Base-by-base conservation (phyloP, 2,113 vertebrate species). In the Tympanuchus pallidicinctus region DNA sequence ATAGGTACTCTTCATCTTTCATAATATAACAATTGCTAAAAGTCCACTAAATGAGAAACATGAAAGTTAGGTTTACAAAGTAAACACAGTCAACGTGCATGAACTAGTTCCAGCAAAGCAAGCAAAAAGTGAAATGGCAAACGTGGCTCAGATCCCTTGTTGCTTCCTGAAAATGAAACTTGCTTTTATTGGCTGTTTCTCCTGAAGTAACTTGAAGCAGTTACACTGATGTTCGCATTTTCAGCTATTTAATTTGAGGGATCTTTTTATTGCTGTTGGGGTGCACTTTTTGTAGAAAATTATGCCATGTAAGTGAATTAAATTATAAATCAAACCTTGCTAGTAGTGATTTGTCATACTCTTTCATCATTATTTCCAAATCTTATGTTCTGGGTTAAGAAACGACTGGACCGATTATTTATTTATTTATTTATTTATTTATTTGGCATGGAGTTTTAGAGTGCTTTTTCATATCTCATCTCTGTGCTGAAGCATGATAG, bases 21-120 rank as follows among this genome's bases (percentile, higher is more conserved):
- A 64, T 88, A 88, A 77, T 60, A 3, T 4, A 91, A 82, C 79
- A 94, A 72, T 92, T 91, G 76, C 85, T 94, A 76, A 81, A 92
- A 95, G 79, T 88, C 57, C 57, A 27, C 32, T 78, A 34, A 89
- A 86, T n/a, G 85, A 27, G 90, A 92, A 92, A 95, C 86, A 90
- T 95, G 61, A 40, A 92, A 88, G 90, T 81, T 71, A 74, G 72
- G 76, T 83, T 96, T 94, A 72, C 95, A 92, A 94, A 83, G 32
- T 45, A 96, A 93, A 83, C 76, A 80, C 48, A 57, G 54, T 89
- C 78, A 52, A 83, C 78, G 24, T 75, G 42, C 40, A 1, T 64
- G 34, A 38, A 94, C 64, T 56, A 30, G 20, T 92, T 94, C 86
- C 57, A 91, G 85, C 81, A 86, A 90, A 94, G 57, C 63, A 94